phyloP scores from a whole-genome alignment of 2,113 vertebrate species.

The Spheniscus mendiculus region DNA sequence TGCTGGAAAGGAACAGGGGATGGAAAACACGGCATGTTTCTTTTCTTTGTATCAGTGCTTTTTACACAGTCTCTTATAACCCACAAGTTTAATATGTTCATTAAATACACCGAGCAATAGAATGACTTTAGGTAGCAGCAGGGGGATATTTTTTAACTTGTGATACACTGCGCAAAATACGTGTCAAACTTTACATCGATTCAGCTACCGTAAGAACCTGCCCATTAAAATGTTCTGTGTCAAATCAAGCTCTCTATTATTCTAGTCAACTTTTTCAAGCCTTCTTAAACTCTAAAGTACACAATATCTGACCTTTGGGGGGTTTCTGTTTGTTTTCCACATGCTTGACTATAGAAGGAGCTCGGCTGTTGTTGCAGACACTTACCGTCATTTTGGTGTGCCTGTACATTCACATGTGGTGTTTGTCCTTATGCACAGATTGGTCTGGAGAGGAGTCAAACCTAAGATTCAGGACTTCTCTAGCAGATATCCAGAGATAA shows the following conservation, averaged over 20 bases:
- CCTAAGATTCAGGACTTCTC: neutral
- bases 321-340: neutral
- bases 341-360: neutral
- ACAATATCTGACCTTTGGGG: neutral
- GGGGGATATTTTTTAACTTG: neutral
- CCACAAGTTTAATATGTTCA: neutral
- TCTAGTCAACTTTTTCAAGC: neutral
- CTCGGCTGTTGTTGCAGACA: neutral
- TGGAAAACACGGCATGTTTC: neutral
- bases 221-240: neutral
- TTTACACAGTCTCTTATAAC: neutral
- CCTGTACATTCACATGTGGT: neutral
- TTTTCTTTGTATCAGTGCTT: neutral
- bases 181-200: neutral
- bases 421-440: neutral
- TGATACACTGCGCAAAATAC: neutral
- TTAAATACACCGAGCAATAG: neutral
- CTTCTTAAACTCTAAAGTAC: neutral
- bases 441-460: neutral
- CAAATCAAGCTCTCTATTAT: neutral
- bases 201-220: neutral
- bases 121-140: neutral
- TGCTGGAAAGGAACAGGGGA: neutral
- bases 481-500: neutral
- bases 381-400: neutral